Evolutionary conservation across 92 coral and sea anemone species (phyloP).

Genomic region (Siderastrea radians): DNA sequence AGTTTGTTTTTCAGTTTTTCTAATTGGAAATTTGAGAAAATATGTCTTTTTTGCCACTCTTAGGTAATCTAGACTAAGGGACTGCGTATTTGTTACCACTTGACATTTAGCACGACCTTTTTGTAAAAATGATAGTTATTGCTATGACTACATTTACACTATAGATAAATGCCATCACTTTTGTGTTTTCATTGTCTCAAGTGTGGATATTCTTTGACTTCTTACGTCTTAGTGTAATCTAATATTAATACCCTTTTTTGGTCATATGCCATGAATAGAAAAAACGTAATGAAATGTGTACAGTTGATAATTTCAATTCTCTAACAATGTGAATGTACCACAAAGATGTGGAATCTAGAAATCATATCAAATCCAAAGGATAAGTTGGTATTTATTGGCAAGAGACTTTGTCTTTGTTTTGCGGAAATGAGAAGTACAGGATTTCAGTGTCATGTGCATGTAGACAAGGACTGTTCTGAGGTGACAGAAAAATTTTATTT

Average conservation of each 20-base stretch:
- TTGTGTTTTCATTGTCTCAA: constrained; percentile 6
- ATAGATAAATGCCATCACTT: not conserved
- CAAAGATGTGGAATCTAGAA: constrained; percentile 16
- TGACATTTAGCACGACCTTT: not conserved
- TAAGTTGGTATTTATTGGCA: not conserved
- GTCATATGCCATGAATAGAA: constrained; percentile 11
- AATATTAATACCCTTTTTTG: constrained; percentile 6
- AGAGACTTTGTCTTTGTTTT: not conserved
- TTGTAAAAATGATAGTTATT: not conserved
- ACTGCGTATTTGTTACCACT: not conserved
- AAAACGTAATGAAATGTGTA: not conserved
- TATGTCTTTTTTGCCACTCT: too few species aligned
- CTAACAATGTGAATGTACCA: not conserved
- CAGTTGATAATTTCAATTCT: not conserved
- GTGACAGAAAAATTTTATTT: not conserved
- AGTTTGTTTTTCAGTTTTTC: too few species aligned
- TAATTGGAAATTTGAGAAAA: too few species aligned
- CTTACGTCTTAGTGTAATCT: not conserved
- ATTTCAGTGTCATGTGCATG: constrained; percentile 24
- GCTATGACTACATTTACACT: not conserved
- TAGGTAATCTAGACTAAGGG: not conserved
- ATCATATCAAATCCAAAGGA: not conserved
- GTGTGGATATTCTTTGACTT: not conserved
- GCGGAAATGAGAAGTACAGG: constrained; percentile 23
- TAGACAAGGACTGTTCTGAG: constrained; percentile 3